These are phyloP conservation scores for Morone saxatilis DNA, from an alignment of 2,113 vertebrate species.

Conservation along the genomic window DNA sequence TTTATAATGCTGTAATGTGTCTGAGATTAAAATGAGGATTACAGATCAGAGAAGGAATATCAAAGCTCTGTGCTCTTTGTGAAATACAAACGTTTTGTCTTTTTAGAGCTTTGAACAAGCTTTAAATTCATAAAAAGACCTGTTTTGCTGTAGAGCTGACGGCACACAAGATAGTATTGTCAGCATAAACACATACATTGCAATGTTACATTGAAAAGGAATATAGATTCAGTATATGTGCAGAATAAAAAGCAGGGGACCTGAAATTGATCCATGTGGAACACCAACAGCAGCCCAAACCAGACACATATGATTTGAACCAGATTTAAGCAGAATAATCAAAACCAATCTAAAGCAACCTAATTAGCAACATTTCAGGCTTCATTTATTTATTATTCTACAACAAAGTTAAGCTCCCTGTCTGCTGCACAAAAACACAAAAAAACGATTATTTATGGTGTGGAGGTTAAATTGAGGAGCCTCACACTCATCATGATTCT, in stretches of 20 bases:
- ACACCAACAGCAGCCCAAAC: neutral
- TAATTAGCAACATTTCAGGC: neutral
- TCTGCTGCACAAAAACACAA: neutral
- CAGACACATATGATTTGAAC: neutral
- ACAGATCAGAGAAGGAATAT: neutral
- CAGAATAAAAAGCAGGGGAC: neutral
- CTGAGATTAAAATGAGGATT: neutral
- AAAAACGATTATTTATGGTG: neutral
- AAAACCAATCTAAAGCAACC: neutral
- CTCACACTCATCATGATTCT: neutral
- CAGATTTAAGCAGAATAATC: neutral
- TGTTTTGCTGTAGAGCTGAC: neutral
- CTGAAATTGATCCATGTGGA: neutral
- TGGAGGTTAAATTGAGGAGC: neutral
- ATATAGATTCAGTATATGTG: neutral
- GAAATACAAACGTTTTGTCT: neutral
- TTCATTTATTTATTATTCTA: neutral
- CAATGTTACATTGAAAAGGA: no score
- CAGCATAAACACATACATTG: neutral
- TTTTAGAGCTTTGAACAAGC: neutral
- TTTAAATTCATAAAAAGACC: neutral
- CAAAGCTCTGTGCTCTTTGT: neutral
- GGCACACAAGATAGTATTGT: neutral
- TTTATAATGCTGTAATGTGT: neutral
- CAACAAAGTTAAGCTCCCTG: neutral